Percentiles rank a stretch among this genome's conserved stretches.
phyloP scores from a whole-genome alignment of 2,888 invertebrate species.

The Rambutsinella grinnellia region DNA sequence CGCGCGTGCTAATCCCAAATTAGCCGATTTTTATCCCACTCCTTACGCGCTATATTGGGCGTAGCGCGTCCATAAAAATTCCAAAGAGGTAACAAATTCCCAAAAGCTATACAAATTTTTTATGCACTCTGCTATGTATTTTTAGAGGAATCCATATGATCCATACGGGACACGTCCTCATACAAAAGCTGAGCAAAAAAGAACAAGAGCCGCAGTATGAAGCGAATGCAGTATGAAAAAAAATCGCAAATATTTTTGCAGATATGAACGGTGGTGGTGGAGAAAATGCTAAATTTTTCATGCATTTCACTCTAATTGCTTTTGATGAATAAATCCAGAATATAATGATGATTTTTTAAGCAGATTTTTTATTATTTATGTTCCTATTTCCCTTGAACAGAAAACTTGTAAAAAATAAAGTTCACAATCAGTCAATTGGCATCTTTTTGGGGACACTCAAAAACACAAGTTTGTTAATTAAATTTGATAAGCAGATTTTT shows the following conservation, averaged over 20 bases:
- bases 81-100: neutral
- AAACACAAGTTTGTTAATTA: neutral
- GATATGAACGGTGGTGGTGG: no score
- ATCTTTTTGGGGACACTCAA: neutral
- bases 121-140: neutral
- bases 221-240: neutral
- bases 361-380: neutral
- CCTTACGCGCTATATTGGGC: no score
- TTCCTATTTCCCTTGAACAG: no score
- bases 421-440: no score
- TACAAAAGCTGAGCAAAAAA: no score
- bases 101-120: neutral
- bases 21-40: no score
- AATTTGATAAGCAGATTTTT: neutral
- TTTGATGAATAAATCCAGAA: no score
- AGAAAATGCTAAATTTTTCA: no score
- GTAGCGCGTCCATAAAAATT: neutral
- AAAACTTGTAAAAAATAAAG: no score
- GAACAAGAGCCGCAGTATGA: neutral
- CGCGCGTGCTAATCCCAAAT: no score
- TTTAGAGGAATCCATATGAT: neutral
- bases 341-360: no score
- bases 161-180: neutral
- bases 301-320: no score
- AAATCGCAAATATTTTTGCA: constrained; percentile 7